A percentile compares a stretch with the other conserved stretches of the same genome.
Conservation (phyloP, 2,113 vertebrate genomes). For the Coracopsis vasa region DNA sequence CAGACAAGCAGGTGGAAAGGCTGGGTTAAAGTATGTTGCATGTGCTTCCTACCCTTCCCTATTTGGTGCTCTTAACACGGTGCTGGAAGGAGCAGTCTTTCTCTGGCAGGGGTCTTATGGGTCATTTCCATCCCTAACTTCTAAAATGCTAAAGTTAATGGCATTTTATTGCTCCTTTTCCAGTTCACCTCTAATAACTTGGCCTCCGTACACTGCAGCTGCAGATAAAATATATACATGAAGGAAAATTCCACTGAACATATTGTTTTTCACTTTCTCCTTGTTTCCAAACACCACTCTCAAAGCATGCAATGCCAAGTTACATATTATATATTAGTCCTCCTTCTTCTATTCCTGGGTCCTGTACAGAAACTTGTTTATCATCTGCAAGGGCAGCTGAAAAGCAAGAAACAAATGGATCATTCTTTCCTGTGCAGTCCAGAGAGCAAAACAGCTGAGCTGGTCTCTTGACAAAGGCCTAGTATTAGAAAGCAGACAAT, state of each 20-base stretch:
- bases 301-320: background rate
- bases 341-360: background rate
- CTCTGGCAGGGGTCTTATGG: background rate
- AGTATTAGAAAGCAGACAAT: background rate
- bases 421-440: background rate
- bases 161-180: slow-evolving; percentile 55
- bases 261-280: background rate
- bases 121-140: background rate
- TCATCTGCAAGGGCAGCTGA: background rate
- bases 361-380: background rate
- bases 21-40: background rate
- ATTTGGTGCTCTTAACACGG: background rate
- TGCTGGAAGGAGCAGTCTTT: background rate
- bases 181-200: slow-evolving; percentile 21
- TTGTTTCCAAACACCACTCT: background rate
- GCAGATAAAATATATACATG: background rate
- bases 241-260: background rate
- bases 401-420: background rate
- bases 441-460: background rate
- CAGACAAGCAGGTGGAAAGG: background rate
- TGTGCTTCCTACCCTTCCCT: background rate
- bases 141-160: background rate
- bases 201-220: background rate
- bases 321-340: background rate
- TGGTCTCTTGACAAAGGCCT: background rate